Evolutionary conservation across 1,140 invertebrate species (phyloP), one percentile per base, ranked within the genome.

Genomic region (Microplitis mediator): DNA sequence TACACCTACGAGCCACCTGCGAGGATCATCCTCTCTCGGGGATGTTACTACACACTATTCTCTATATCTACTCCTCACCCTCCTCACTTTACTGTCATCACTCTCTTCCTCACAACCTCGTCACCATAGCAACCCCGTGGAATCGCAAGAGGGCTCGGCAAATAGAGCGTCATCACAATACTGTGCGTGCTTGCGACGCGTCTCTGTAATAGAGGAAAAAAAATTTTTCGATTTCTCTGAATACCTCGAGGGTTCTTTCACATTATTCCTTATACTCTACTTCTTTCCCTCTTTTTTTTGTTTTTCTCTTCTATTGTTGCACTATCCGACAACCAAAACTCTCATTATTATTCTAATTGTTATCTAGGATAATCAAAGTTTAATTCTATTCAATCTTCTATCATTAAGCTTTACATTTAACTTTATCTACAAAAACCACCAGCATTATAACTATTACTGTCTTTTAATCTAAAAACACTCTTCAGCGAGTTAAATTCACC

Each of bases 91-190:
- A 11, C 62, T n/a, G 13, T 56, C 50, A 35, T 51, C 52, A 58
- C 34, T 66, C 62, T 61, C 51, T 54, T 50, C 50, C 50, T 31
- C 65, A 34, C 65, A 9, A 50, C 14, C 50, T 62, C 23, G 74
- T 81, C 73, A 62, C 79, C 80, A 81, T 80, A 77, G 79, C 77
- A 80, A 81, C 80, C 71, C 77, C 68, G 64, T 54, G 39, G 70
- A 72, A 72, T 72, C 58, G 36, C 71, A 72, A 73, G 68, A 78
- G 80, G 75, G 72, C 58, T 66, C 70, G 62, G 78, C 72, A 79
- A 78, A 75, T 74, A 77, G 76, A 74, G 75, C 73, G 73, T 60
- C 69, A 73, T 75, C 80, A 69, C 72, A 62, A 71, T 72, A 68
- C 73, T 69, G 34, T 74, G 64, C 65, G 45, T 73, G 64, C 58